These are phyloP conservation scores for Venusia cambrica DNA, from an alignment of 2,888 invertebrate genomes.

Conservation along the genomic window DNA sequence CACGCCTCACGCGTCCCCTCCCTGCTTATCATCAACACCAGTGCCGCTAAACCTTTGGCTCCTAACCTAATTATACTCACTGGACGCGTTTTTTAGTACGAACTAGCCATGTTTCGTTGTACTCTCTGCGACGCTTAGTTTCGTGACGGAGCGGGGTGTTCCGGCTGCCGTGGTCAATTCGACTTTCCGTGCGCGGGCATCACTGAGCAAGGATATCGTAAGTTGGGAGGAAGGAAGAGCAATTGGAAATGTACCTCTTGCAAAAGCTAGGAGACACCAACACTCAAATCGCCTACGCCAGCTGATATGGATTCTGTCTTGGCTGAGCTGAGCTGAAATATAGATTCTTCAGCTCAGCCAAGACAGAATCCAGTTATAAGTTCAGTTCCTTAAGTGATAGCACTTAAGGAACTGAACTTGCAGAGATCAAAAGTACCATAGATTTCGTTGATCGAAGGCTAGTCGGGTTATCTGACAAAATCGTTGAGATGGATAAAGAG, in stretches of 20 bases:
- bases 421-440: neutral
- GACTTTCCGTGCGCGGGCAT: constrained; percentile 2
- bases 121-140: constrained; percentile 1
- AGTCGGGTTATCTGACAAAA: neutral
- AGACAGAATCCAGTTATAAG: neutral
- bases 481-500: constrained; percentile 3
- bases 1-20: too few species aligned
- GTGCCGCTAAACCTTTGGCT: too few species aligned
- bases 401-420: constrained; percentile 3
- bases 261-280: neutral
- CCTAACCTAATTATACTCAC: too few species aligned
- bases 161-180: neutral
- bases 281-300: neutral
- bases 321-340: constrained; percentile 1
- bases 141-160: neutral
- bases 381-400: neutral
- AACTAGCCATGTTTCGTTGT: too few species aligned
- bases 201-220: constrained; percentile 1
- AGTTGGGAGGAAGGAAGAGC: too few species aligned
- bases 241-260: too few species aligned
- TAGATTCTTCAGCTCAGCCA: neutral
- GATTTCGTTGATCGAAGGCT: constrained; percentile 5
- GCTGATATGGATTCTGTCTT: constrained; percentile 3
- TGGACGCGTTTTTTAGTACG: too few species aligned
- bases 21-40: too few species aligned